Conservation (phyloP, 2,113 vertebrate species). For the Varanus komodoensis region DNA sequence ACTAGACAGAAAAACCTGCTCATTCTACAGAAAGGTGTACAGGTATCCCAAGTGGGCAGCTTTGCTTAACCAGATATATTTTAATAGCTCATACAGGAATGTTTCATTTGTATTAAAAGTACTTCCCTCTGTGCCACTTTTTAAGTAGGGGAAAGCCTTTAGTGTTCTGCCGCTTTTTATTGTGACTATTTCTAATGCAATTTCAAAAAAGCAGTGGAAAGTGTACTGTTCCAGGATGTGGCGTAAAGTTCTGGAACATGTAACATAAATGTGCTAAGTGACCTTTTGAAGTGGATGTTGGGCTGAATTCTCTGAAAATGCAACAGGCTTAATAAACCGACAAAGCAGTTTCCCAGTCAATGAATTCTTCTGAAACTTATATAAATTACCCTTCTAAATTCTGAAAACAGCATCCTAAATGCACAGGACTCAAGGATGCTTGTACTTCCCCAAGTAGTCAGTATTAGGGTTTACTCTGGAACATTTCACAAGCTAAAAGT, state of each 20-base stretch:
- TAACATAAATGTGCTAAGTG: neutral
- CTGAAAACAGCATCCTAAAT: neutral
- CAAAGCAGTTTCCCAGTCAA: neutral
- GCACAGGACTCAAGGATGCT: neutral
- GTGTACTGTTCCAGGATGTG: neutral
- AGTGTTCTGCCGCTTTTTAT: neutral
- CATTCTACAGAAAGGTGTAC: neutral
- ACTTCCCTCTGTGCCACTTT: neutral
- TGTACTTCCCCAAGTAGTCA: neutral
- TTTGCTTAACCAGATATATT: neutral
- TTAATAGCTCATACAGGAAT: neutral
- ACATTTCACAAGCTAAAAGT: neutral
- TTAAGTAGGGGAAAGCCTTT: neutral
- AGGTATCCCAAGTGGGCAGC: neutral
- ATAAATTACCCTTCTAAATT: neutral
- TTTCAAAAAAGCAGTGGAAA: neutral
- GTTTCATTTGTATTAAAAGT: neutral
- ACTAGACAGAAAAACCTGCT: neutral
- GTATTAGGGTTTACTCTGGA: neutral
- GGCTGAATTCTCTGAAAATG: accelerated
- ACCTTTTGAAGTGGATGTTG: neutral
- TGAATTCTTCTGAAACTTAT: neutral
- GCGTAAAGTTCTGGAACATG: neutral
- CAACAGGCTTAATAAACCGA: neutral
- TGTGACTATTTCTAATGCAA: neutral